Evolutionary conservation across 2,888 invertebrate genomes (phyloP).

Genomic region (Tachina grossa): DNA sequence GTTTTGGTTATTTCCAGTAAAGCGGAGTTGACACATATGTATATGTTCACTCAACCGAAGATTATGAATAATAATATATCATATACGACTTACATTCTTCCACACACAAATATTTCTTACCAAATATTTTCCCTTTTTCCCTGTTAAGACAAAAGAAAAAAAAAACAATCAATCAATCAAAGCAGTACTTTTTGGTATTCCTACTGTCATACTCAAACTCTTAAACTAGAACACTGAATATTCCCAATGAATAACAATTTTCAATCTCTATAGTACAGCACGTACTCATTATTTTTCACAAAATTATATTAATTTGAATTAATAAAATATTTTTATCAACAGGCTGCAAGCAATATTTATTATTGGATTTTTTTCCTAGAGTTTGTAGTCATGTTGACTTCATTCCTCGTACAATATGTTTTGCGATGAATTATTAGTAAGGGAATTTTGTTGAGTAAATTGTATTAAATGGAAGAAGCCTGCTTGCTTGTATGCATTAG

Average conservation of each 20-base stretch:
- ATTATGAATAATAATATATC: too few species aligned
- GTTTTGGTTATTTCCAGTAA: too few species aligned
- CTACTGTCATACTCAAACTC: neutral
- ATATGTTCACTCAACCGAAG: too few species aligned
- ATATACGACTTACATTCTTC: too few species aligned
- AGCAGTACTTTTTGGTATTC: neutral
- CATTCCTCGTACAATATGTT: conserved; percentile 22
- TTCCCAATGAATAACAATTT: conserved; percentile 29
- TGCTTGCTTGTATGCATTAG: neutral
- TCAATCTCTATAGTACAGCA: conserved; percentile 16
- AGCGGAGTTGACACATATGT: too few species aligned
- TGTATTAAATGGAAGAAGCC: conserved; percentile 51
- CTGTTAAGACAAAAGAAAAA: neutral
- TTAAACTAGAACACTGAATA: neutral
- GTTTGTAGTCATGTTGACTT: neutral
- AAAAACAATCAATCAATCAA: neutral
- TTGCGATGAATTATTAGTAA: conserved; percentile 54
- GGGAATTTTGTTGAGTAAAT: conserved; percentile 62
- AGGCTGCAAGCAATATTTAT: conserved; percentile 33
- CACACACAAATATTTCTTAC: too few species aligned
- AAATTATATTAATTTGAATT: conserved; percentile 81
- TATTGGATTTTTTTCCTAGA: conserved; percentile 33
- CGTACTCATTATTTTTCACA: conserved; percentile 45
- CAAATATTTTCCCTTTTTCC: conserved; percentile 15
- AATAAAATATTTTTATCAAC: conserved; percentile 79